Evolutionary conservation across 1,140 invertebrate genomes (phyloP).

Genomic region (Ylistrum balloti): DNA sequence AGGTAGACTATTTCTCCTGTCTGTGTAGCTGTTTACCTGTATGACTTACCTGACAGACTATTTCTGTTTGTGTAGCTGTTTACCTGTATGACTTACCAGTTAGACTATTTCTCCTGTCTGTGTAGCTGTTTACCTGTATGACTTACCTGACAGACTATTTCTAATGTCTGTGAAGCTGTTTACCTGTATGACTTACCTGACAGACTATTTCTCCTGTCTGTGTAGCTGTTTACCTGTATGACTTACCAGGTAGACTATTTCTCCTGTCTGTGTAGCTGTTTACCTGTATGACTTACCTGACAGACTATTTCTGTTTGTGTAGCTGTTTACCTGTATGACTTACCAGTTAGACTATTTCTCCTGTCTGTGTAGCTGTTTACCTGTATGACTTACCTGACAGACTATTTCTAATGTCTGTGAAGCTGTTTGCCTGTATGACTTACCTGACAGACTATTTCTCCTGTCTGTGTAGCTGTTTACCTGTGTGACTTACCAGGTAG

Average conservation of each 20-base stretch:
- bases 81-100: neutral
- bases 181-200: constrained; percentile 60
- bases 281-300: neutral
- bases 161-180: too few relatives aligned
- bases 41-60: neutral
- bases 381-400: neutral
- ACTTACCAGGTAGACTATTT: neutral
- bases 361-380: neutral
- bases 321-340: neutral
- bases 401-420: neutral
- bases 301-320: neutral
- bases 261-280: neutral
- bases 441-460: constrained; percentile 56
- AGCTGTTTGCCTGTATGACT: constrained; percentile 69
- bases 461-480: too few relatives aligned
- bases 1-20: neutral
- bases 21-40: neutral
- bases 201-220: too few relatives aligned
- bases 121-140: neutral
- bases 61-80: too few relatives aligned
- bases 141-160: neutral
- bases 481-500: too few relatives aligned
- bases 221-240: too few relatives aligned
- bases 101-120: neutral
- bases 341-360: neutral